Base-by-base conservation (phyloP, 1,140 invertebrate genomes). In the Adoxophyes honmai region DNA sequence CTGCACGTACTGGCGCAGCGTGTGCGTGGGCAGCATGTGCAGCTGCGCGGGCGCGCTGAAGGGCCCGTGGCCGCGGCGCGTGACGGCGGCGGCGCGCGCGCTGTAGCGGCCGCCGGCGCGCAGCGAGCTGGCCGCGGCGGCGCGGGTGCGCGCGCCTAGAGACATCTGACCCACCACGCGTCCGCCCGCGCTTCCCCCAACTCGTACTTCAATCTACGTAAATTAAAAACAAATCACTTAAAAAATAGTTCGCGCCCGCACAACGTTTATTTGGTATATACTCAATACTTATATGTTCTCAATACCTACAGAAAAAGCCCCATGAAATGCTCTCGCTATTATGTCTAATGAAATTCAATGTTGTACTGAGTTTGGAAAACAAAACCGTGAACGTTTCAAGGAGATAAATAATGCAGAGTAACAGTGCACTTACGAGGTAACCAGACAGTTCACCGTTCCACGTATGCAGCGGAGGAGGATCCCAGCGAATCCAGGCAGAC, bases 391-490 rank as follows among this genome's bases (percentile, higher is more conserved):
- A n/a, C n/a, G 36, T 9, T n/a, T 37, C 2, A n/a, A n/a, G 9
- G 2, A 9, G 1, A 13, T 37, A 10, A 37, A n/a, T 37, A 13
- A n/a, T 37, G 36, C 2, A 37, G 13, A 37, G 21, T 34, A 6
- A 63, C 57, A 63, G 57, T 61, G 54, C 65, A 75, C 71, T 74
- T 64, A 95, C 94, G 89, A 94, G 92, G 76, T 95, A 96, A 52
- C 95, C 95, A 56, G 92, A 91, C n/a, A 97, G 89, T 79, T 94
- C 91, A 37, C 95, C 95, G 86, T 96, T 96, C 73, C 93, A 92
- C 52, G 93, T 91, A 48, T 91, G 90, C 56, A 91, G 90, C 10
- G 93, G 91, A 8, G 95, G 95, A 9, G 95, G 92, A 39, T 93
- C 91, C 95, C 95, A 97, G 59, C 92, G 88, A 48, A 97, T 92